phyloP scores from a whole-genome alignment of 2,113 vertebrate species.

The Peromyscus leucopus region DNA sequence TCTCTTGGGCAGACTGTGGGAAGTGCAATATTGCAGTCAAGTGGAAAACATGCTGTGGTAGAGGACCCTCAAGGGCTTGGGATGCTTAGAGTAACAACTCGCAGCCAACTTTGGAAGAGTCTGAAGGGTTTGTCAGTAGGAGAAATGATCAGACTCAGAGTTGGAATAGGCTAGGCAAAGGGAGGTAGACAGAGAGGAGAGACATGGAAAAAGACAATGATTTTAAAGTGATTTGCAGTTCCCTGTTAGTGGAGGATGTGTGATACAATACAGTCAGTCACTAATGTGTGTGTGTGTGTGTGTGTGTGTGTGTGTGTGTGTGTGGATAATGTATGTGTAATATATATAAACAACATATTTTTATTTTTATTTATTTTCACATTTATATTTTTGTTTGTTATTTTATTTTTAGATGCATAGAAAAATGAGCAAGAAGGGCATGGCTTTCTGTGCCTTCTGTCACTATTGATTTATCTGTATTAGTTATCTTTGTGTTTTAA shows the following conservation, averaged over 20 bases:
- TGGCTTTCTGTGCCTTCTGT: not conserved
- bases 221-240: not conserved
- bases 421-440: constrained; percentile 3
- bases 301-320: not conserved
- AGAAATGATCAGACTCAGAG: not conserved
- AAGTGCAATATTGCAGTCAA: not conserved
- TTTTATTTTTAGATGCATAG: not conserved
- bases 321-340: not conserved
- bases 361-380: not conserved
- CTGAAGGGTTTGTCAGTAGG: not conserved
- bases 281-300: no score
- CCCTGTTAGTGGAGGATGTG: not conserved
- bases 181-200: not conserved
- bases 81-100: not conserved
- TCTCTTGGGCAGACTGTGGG: not conserved
- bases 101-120: not conserved
- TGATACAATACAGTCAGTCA: not conserved
- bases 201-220: not conserved
- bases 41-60: not conserved
- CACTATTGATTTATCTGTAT: constrained; percentile 43
- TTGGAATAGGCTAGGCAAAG: not conserved
- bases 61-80: not conserved
- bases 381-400: not conserved
- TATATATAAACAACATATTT: not conserved
- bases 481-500: not conserved